A percentile compares a stretch with the other conserved stretches of the same genome.
Evolutionary conservation across 2,888 invertebrate species (phyloP).

Genomic region (Spisula solida): DNA sequence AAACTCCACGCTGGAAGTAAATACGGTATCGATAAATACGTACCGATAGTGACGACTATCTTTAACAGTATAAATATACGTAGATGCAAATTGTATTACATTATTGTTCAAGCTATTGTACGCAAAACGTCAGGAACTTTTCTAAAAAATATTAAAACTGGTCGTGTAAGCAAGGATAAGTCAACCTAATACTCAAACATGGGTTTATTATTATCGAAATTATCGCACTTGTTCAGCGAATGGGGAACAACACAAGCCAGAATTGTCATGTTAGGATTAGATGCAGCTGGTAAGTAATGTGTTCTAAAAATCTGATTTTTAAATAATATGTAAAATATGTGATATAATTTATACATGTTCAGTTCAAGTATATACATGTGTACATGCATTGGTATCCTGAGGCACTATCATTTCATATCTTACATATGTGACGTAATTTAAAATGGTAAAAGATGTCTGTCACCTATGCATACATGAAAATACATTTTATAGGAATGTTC

Average conservation of each 20-base stretch:
- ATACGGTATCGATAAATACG: background rate
- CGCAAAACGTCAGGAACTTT: background rate
- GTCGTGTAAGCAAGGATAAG: background rate
- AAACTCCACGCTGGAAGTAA: conserved; percentile 46
- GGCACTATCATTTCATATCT: too few relatives aligned
- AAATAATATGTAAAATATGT: too few relatives aligned
- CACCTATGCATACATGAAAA: too few relatives aligned
- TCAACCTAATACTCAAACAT: conserved; percentile 22
- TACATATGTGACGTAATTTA: too few relatives aligned
- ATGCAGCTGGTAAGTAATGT: conserved; percentile 82
- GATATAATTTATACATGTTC: too few relatives aligned
- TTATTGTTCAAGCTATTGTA: background rate
- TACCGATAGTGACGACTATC: background rate
- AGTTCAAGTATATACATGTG: too few relatives aligned
- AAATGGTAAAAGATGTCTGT: too few relatives aligned
- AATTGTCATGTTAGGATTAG: conserved; percentile 85
- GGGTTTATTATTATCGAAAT: conserved; percentile 62
- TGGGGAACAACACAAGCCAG: conserved; percentile 75
- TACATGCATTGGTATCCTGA: too few relatives aligned
- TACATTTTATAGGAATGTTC: too few relatives aligned
- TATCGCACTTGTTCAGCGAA: conserved; percentile 53
- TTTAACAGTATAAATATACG: conserved; percentile 2
- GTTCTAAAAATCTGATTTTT: background rate
- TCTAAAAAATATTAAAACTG: background rate
- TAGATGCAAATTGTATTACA: background rate